These are phyloP conservation scores for Hemibagrus guttatus DNA, from an alignment of 2,797 vertebrate species.

Conservation along the genomic window DNA sequence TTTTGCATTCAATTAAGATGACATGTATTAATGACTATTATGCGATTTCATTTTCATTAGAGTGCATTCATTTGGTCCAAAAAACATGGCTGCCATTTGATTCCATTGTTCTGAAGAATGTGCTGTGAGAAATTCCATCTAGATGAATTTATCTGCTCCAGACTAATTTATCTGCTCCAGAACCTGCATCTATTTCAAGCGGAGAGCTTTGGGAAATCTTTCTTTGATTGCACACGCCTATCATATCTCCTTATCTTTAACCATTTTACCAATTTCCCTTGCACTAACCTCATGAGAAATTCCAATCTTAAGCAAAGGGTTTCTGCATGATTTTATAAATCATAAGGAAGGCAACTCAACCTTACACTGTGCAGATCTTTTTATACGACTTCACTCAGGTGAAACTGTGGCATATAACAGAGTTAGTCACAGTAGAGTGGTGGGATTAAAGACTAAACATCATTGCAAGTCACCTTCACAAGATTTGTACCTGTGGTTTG, in stretches of 20 bases:
- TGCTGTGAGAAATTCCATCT: not conserved
- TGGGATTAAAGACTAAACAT: conserved; percentile 18
- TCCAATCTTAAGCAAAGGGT: not conserved
- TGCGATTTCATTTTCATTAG: not conserved
- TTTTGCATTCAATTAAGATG: not conserved
- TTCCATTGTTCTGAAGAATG: not conserved
- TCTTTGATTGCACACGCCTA: not conserved
- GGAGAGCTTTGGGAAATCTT: no score
- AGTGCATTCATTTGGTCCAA: not conserved
- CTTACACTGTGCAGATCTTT: not conserved
- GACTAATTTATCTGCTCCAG: not conserved
- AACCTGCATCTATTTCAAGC: not conserved
- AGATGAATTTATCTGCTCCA: not conserved
- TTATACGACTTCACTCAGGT: not conserved
- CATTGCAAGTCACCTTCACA: not conserved
- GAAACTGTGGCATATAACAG: not conserved
- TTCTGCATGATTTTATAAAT: no score
- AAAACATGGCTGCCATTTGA: not conserved
- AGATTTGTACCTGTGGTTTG: not conserved
- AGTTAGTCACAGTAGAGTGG: not conserved
- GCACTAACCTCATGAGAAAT: not conserved
- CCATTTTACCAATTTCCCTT: not conserved
- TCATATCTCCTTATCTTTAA: not conserved
- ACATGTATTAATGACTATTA: not conserved
- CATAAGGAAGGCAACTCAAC: not conserved